These are phyloP conservation scores for Rhagologus leucostigma DNA, from an alignment of 2,113 vertebrate genomes.

Conservation along the genomic window DNA sequence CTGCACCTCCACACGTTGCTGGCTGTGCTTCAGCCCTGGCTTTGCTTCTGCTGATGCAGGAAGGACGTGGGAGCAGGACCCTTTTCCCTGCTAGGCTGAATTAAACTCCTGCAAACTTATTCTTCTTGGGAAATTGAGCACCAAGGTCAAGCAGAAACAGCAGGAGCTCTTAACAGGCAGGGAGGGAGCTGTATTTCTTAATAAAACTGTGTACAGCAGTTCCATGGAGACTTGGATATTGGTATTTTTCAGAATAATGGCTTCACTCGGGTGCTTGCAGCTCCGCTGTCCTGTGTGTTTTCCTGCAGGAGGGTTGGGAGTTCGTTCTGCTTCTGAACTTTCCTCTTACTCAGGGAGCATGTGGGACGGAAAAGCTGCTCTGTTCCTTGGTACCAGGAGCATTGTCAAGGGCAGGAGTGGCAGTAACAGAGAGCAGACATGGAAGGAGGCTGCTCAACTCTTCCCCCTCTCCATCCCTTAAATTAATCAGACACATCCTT, in stretches of 20 bases:
- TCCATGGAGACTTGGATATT: not conserved
- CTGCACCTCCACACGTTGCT: fast-evolving
- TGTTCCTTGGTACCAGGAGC: not conserved
- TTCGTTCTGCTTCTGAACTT: not conserved
- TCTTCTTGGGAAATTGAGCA: not conserved
- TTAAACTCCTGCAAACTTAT: not conserved
- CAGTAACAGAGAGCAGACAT: not conserved
- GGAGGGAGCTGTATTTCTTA: not conserved
- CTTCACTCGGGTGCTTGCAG: fast-evolving
- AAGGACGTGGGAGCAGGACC: not conserved
- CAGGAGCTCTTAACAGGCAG: not conserved
- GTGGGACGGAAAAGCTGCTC: not conserved
- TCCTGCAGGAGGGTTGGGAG: not conserved
- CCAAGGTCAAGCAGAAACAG: not conserved
- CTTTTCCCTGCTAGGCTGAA: not conserved
- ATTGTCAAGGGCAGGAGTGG: not conserved
- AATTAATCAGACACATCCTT: not conserved
- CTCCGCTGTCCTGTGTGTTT: fast-evolving
- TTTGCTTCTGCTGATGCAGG: not conserved
- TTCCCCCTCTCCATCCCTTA: not conserved
- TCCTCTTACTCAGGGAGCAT: not conserved
- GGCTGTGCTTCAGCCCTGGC: not conserved
- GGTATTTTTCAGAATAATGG: not conserved
- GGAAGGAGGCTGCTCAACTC: not conserved
- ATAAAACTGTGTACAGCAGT: not conserved